A percentile compares a stretch with the other conserved stretches of the same genome.
phyloP scores from a whole-genome alignment of 1,140 invertebrate species.

The Musca vetustissima region DNA sequence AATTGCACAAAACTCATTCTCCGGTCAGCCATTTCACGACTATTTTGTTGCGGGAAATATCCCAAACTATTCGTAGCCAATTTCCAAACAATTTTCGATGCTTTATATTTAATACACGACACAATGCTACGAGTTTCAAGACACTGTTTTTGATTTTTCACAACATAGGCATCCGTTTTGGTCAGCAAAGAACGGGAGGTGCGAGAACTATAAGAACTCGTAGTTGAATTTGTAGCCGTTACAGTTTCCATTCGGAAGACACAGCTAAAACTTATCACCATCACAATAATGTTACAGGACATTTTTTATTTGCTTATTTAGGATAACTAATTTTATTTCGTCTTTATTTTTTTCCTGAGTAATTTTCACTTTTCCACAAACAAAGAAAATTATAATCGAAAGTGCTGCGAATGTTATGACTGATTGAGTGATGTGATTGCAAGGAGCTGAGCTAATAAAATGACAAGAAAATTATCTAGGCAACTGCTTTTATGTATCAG shows the following conservation, averaged over 20 bases:
- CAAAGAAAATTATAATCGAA: not conserved
- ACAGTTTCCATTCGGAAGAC: not conserved
- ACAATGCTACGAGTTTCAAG: constrained; percentile 47
- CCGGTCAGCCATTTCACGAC: constrained; percentile 36
- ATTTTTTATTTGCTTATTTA: too few species aligned
- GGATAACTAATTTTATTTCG: not conserved
- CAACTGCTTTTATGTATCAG: constrained; percentile 14
- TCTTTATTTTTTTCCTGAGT: not conserved
- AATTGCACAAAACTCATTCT: constrained; percentile 44
- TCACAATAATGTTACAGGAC: not conserved
- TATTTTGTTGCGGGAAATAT: constrained; percentile 49
- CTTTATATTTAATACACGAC: constrained; percentile 51
- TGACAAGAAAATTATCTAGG: constrained; percentile 11
- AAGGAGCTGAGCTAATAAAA: constrained; percentile 8
- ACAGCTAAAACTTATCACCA: not conserved
- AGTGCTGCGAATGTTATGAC: not conserved
- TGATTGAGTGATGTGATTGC: not conserved
- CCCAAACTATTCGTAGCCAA: constrained; percentile 49
- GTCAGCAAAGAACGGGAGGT: constrained; percentile 17
- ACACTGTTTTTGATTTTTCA: constrained; percentile 45
- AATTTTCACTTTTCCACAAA: not conserved
- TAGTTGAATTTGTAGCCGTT: not conserved
- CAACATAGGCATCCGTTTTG: constrained; percentile 41
- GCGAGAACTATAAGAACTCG: not conserved
- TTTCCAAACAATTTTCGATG: constrained; percentile 48